A percentile compares a stretch with the other conserved stretches of the same genome.
phyloP scores from a whole-genome alignment of 30 jellyfish, hydroid and myxozoan species.

The Cassiopea xamachana region DNA sequence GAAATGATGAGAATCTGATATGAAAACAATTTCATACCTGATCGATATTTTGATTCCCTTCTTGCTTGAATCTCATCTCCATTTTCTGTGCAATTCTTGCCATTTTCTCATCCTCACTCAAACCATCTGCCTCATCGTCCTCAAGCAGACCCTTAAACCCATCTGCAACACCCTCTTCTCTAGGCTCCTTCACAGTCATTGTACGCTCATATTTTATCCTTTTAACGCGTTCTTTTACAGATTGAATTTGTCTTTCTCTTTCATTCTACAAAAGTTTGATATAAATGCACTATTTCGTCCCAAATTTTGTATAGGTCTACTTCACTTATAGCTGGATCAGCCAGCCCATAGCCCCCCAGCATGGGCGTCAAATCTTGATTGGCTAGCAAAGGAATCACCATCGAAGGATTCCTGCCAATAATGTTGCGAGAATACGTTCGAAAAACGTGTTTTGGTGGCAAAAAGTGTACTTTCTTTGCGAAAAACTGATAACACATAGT shows the following conservation, averaged over 20 bases:
- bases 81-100: constrained; percentile 77
- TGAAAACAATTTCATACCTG: constrained; percentile 14
- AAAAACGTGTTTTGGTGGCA: too few relatives aligned
- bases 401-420: too few relatives aligned
- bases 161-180: constrained; percentile 19
- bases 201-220: constrained; percentile 87
- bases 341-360: too few relatives aligned
- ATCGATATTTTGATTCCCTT: constrained; percentile 49
- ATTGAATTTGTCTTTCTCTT: constrained; percentile 88
- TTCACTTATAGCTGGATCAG: too few relatives aligned
- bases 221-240: constrained; percentile 85
- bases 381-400: too few relatives aligned
- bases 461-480: too few relatives aligned
- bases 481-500: too few relatives aligned
- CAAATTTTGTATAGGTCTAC: too few relatives aligned
- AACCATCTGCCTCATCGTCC: constrained; percentile 55
- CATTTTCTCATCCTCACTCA: constrained; percentile 87
- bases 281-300: too few relatives aligned
- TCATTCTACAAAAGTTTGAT: constrained; percentile 57
- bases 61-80: constrained; percentile 83
- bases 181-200: constrained; percentile 79
- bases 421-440: too few relatives aligned
- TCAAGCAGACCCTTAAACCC: constrained; percentile 54
- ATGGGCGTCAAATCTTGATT: too few relatives aligned
- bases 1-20: too few relatives aligned